Percentiles rank a stretch among this genome's conserved stretches.
phyloP scores from a whole-genome alignment of 1,140 invertebrate genomes.

The Reticulitermes speratus region DNA sequence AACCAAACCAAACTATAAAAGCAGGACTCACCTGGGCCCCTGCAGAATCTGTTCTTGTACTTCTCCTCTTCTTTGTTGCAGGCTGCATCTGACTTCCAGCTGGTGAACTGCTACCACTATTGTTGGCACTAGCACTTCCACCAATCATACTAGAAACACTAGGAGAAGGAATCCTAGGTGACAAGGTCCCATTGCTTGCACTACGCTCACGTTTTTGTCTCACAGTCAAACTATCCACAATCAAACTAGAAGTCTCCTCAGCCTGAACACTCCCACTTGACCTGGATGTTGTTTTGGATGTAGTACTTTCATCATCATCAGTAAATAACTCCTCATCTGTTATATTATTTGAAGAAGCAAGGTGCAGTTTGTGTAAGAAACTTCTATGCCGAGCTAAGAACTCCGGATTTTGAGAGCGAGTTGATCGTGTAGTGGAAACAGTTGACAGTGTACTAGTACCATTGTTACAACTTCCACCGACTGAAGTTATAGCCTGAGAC shows the following conservation, averaged over 20 bases:
- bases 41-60: not conserved
- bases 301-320: not conserved
- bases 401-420: conserved; percentile 58
- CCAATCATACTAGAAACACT: not conserved
- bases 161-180: not conserved
- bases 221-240: not conserved
- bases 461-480: not conserved
- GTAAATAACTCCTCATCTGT: not conserved
- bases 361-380: conserved; percentile 50
- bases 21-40: conserved; percentile 6
- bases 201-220: not conserved
- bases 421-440: conserved; percentile 38
- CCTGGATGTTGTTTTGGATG: not conserved
- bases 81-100: not conserved
- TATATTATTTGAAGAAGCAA: conserved; percentile 33
- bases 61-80: conserved; percentile 32
- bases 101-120: not conserved
- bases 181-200: conserved; percentile 4
- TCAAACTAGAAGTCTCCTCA: not conserved
- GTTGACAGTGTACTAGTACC: no score
- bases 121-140: conserved; percentile 36
- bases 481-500: not conserved
- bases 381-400: conserved; percentile 57
- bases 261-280: not conserved
- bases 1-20: not conserved